Evolutionary conservation across 2,888 invertebrate species (phyloP).

Genomic region (Drosophila glabriapex): DNA sequence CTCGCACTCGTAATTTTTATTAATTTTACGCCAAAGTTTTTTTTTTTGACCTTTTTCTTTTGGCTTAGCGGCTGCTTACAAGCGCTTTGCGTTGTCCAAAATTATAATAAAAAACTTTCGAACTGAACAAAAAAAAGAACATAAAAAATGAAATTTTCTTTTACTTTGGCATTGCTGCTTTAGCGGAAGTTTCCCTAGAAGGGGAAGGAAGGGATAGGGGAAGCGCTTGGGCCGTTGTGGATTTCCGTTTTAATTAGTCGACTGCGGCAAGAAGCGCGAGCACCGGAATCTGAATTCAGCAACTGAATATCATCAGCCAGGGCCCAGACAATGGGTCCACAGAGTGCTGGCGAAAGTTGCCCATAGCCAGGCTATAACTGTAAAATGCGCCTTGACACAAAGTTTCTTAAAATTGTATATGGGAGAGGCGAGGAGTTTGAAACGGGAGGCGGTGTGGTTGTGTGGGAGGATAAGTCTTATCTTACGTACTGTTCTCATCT

Average conservation of each 20-base stretch:
- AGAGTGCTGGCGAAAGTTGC: conserved; percentile 69
- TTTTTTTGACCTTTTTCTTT: conserved; percentile 11
- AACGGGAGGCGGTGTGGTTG: not conserved
- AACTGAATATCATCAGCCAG: conserved; percentile 47
- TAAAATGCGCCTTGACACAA: conserved; percentile 79
- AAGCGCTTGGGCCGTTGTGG: conserved; percentile 63
- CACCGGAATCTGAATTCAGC: conserved; percentile 59
- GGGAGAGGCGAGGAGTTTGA: not conserved
- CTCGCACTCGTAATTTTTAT: conserved; percentile 75
- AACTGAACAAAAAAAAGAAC: conserved; percentile 28
- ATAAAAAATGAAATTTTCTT: conserved; percentile 75
- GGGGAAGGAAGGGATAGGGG: not conserved
- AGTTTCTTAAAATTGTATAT: conserved; percentile 50
- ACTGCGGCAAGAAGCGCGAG: conserved; percentile 46
- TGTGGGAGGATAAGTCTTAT: conserved; percentile 37
- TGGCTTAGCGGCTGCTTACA: conserved; percentile 74
- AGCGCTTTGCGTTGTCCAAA: conserved; percentile 68
- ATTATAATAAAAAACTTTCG: conserved; percentile 60
- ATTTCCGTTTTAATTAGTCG: conserved; percentile 81
- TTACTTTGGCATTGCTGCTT: conserved; percentile 74
- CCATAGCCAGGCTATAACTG: conserved; percentile 73
- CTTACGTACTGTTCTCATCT: conserved; percentile 40
- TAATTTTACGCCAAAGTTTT: conserved; percentile 70
- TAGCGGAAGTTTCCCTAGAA: conserved; percentile 58
- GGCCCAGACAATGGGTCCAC: conserved; percentile 55